Percentiles rank a stretch among this genome's conserved stretches.
phyloP scores from a whole-genome alignment of 37 sponge, comb jelly and placozoan genomes.

The Ephydatia muelleri region DNA sequence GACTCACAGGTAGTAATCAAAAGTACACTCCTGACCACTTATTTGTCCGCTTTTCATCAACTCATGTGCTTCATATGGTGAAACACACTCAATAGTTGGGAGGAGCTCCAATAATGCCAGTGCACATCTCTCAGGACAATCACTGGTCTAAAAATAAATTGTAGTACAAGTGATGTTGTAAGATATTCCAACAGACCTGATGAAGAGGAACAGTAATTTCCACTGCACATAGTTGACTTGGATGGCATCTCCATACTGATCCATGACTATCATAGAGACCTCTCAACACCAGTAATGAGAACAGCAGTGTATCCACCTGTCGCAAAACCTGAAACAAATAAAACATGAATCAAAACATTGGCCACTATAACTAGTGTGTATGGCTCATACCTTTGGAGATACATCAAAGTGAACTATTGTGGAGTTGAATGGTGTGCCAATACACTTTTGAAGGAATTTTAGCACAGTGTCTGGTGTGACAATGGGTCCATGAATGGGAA shows the following conservation, averaged over 20 bases:
- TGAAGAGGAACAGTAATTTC: conserved; percentile 52
- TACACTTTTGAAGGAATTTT: not conserved
- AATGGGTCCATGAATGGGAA: conserved; percentile 51
- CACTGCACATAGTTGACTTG: conserved; percentile 58
- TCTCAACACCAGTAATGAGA: conserved; percentile 53
- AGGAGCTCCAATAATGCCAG: conserved; percentile 31
- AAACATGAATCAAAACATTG: not conserved
- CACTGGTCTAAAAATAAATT: not conserved
- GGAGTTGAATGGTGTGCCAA: not conserved
- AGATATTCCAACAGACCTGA: not conserved
- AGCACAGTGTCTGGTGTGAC: conserved; percentile 33
- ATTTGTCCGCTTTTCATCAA: not conserved
- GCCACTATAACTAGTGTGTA: not conserved
- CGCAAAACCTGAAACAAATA: conserved; percentile 14
- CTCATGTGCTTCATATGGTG: conserved; percentile 2
- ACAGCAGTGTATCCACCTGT: conserved; percentile 59
- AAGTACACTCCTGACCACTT: not conserved
- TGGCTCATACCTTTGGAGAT: conserved; percentile 37
- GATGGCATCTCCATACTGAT: conserved; percentile 63
- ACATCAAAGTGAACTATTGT: conserved; percentile 56
- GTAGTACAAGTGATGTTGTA: not conserved
- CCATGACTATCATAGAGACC: conserved; percentile 58
- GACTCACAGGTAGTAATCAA: not conserved
- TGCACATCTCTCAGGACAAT: conserved; percentile 18
- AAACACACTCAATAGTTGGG: conserved; percentile 38